Evolutionary conservation across 1,140 invertebrate species (phyloP).

Genomic region (Drosophila oshimai): DNA sequence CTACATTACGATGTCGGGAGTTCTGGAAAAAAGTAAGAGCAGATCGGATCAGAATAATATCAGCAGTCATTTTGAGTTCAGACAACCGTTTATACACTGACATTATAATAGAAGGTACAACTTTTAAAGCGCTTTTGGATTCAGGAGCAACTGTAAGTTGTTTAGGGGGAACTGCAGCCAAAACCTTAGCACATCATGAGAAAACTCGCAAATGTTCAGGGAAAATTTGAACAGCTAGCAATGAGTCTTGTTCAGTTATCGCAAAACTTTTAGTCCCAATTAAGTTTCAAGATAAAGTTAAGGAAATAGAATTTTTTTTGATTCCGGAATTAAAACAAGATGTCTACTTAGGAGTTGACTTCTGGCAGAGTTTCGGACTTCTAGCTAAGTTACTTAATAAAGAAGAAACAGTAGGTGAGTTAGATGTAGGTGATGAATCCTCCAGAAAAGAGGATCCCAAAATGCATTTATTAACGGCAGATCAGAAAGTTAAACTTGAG

Average conservation of each 20-base stretch:
- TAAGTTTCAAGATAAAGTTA: background rate
- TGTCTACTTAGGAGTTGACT: background rate
- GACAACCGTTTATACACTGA: slow-evolving; percentile 7
- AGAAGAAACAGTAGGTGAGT: background rate
- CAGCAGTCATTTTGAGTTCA: background rate
- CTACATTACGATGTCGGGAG: background rate
- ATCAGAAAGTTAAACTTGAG: background rate
- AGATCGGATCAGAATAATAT: background rate
- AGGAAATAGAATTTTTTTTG: background rate
- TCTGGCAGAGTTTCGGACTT: slow-evolving; percentile 2
- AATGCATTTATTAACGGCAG: background rate
- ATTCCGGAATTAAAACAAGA: background rate
- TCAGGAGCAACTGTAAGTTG: slow-evolving; percentile 18
- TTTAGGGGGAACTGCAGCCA: background rate
- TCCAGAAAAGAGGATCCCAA: background rate
- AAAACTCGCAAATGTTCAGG: slow-evolving; percentile 8
- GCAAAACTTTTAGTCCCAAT: background rate
- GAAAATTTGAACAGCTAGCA: background rate
- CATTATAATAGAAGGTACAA: background rate
- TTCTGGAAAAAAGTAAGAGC: background rate
- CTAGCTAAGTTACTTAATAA: background rate
- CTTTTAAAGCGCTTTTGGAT: background rate
- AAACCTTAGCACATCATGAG: background rate
- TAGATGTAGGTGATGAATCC: background rate
- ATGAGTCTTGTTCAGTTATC: background rate